Percentiles rank a stretch among this genome's conserved stretches.
phyloP scores from a whole-genome alignment of 2,113 vertebrate genomes.

The Grammomys surdaster region DNA sequence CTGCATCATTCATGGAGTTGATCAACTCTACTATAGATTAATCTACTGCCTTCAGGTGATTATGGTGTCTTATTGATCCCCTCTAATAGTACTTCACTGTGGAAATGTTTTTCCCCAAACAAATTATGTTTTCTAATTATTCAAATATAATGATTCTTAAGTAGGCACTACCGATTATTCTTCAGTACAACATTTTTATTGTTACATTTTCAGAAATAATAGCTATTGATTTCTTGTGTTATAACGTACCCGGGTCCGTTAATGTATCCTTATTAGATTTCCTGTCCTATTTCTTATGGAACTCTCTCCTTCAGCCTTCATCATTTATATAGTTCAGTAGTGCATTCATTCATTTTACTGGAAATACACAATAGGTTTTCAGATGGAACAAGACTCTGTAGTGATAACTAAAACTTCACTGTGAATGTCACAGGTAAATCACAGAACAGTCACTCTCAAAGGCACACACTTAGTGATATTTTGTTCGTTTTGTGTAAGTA shows the following conservation, averaged over 20 bases:
- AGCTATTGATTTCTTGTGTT: background rate
- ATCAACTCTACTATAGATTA: slow-evolving; percentile 3
- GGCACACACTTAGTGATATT: no score
- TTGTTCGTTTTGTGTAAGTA: no score
- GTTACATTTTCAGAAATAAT: slow-evolving; percentile 33
- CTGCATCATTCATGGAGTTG: background rate
- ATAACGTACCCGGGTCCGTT: background rate
- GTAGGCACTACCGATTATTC: background rate
- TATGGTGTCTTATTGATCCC: background rate
- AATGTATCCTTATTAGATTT: slow-evolving; percentile 31
- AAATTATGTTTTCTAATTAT: slow-evolving; percentile 32
- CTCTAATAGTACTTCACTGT: background rate
- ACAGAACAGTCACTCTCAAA: no score
- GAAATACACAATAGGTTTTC: background rate
- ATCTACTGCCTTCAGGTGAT: slow-evolving; percentile 20
- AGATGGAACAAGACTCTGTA: background rate
- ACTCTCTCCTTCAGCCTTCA: background rate
- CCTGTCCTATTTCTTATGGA: background rate
- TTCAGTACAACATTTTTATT: background rate
- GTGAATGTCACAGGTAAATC: background rate
- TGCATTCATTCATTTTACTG: background rate
- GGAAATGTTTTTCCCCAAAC: background rate
- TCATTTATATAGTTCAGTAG: background rate
- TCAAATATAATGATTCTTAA: slow-evolving; percentile 7
- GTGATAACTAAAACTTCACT: background rate